These are phyloP conservation scores for Rhabditophanes sp. DNA, from an alignment of 2,888 invertebrate genomes.

Conservation along the genomic window DNA sequence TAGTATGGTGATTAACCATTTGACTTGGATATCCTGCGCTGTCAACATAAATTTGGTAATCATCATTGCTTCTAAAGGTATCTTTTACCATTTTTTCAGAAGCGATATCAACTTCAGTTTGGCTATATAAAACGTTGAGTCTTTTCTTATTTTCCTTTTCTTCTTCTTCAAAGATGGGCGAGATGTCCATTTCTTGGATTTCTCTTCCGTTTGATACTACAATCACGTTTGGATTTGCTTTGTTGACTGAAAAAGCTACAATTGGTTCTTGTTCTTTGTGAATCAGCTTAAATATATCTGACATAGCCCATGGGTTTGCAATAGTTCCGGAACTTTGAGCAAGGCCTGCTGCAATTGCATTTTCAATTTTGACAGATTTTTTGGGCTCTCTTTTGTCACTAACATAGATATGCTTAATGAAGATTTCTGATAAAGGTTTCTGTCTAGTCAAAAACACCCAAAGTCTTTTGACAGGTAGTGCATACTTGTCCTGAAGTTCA, in stretches of 20 bases:
- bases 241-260: conserved; percentile 65
- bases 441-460: conserved; percentile 86
- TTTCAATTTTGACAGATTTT: conserved; percentile 2
- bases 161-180: conserved; percentile 63
- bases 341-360: background rate
- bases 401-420: conserved; percentile 75
- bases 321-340: background rate
- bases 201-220: conserved; percentile 86
- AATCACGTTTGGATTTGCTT: conserved; percentile 47
- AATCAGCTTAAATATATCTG: conserved; percentile 76
- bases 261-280: conserved; percentile 98
- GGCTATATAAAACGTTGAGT: conserved; percentile 71
- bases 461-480: conserved; percentile 56
- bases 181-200: conserved; percentile 92
- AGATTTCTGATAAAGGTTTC: conserved; percentile 77
- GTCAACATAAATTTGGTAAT: too few species aligned
- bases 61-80: conserved; percentile 38
- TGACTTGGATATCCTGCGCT: too few species aligned
- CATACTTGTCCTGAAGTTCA: conserved; percentile 53
- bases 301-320: conserved; percentile 1
- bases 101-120: conserved; percentile 80
- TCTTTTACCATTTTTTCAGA: conserved; percentile 38
- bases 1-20: conserved; percentile 4
- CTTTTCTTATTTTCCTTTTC: conserved; percentile 45
- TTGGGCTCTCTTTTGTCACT: conserved; percentile 5